These are phyloP conservation scores for Lycaon pictus DNA, from an alignment of 2,113 vertebrate species.

Conservation along the genomic window DNA sequence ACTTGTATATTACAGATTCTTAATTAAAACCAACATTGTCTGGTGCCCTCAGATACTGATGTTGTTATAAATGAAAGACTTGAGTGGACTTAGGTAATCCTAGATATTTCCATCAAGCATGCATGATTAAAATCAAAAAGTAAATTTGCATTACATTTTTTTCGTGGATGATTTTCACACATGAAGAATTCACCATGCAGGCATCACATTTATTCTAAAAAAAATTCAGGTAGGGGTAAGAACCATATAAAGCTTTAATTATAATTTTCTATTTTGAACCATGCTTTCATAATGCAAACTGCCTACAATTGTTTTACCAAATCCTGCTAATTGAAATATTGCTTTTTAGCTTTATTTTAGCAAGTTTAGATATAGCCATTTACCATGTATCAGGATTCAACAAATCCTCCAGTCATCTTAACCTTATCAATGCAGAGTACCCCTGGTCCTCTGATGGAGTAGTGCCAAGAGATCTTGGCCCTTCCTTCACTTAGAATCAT, in stretches of 20 bases:
- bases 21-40: slow-evolving; percentile 8
- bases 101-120: background rate
- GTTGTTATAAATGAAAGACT: background rate
- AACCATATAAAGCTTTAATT: background rate
- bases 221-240: background rate
- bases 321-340: background rate
- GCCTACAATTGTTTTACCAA: background rate
- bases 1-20: background rate
- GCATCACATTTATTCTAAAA: background rate
- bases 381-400: background rate
- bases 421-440: background rate
- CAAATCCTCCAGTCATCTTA: background rate
- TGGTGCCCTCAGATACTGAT: background rate
- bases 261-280: background rate
- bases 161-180: background rate
- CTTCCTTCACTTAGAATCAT: background rate
- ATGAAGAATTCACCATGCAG: background rate
- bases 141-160: background rate
- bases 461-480: background rate
- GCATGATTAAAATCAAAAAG: background rate
- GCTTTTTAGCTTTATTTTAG: background rate
- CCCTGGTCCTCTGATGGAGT: background rate
- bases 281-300: background rate
- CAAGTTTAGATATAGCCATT: background rate
- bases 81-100: background rate